Evolutionary conservation across 2,888 invertebrate species (phyloP).

Genomic region (Cheilosia soror): DNA sequence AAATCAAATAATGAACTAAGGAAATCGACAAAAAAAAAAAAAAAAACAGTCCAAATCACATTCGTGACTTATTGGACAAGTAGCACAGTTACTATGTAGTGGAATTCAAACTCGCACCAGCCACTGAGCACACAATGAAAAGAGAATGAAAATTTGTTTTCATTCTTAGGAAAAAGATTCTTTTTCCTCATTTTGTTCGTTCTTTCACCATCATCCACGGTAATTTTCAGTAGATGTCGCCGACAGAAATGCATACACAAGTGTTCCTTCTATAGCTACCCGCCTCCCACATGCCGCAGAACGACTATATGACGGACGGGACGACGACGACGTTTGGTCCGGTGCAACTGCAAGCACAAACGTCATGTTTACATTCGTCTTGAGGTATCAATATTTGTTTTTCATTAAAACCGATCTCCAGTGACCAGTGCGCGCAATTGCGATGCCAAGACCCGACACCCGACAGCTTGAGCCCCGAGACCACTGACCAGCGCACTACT

Average conservation of each 20-base stretch:
- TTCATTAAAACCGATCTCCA: conserved; percentile 74
- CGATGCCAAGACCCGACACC: background rate
- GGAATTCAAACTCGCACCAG: background rate
- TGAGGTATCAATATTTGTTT: conserved; percentile 74
- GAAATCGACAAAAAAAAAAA: conserved; percentile 20
- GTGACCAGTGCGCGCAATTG: conserved; percentile 21
- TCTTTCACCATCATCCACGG: conserved; percentile 13
- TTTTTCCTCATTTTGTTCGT: conserved; percentile 27
- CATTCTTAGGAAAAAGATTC: conserved; percentile 40
- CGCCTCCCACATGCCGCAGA: conserved; percentile 23
- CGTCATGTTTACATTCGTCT: conserved; percentile 72
- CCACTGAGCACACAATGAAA: conserved; percentile 4
- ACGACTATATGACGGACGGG: background rate
- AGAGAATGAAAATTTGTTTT: conserved; percentile 40
- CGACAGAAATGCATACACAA: conserved; percentile 48
- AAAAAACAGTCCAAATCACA: conserved; percentile 14
- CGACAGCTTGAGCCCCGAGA: background rate
- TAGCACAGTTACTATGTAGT: conserved; percentile 32
- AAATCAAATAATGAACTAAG: conserved; percentile 56
- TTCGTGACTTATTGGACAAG: conserved; percentile 60
- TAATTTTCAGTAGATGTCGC: conserved; percentile 61
- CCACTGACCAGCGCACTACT: conserved; percentile 32
- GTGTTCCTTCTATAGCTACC: background rate
- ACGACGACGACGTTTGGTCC: conserved; percentile 31
- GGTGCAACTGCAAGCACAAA: conserved; percentile 56